A percentile compares a stretch with the other conserved stretches of the same genome.
Evolutionary conservation across 2,888 invertebrate genomes (phyloP).

Genomic region (Mystacides longicornis): DNA sequence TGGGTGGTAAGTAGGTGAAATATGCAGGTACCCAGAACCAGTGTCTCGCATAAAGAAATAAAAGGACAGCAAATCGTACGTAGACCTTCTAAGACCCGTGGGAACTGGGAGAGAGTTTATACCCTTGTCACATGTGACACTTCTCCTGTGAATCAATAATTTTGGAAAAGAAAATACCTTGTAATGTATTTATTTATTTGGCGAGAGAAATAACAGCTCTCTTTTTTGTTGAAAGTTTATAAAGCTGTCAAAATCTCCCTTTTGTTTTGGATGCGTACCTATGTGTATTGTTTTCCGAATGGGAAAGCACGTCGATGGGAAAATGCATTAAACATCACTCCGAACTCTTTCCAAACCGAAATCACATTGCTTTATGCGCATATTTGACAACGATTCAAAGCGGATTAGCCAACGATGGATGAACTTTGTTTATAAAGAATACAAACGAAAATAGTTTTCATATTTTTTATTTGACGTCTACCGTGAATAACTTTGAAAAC

Average conservation of each 20-base stretch:
- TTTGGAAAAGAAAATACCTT: slow-evolving; percentile 8
- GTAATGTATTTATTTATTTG: slow-evolving; percentile 16
- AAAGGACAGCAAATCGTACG: slow-evolving; percentile 15
- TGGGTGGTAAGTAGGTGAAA: no score
- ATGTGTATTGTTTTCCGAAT: background rate
- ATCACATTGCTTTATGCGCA: background rate
- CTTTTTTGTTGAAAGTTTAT: slow-evolving; percentile 12
- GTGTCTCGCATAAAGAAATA: slow-evolving; percentile 12
- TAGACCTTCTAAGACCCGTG: slow-evolving; percentile 25
- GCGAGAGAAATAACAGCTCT: slow-evolving; percentile 11
- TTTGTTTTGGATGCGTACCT: background rate
- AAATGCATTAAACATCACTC: background rate
- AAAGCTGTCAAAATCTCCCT: slow-evolving; percentile 11
- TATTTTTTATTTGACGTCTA: no score
- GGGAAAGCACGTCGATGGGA: background rate
- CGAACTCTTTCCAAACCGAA: background rate
- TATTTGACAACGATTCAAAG: background rate
- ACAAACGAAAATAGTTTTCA: no score
- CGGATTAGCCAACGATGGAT: no score
- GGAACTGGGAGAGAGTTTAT: slow-evolving; percentile 20
- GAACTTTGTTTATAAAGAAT: no score
- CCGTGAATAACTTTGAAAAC: no score
- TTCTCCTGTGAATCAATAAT: slow-evolving; percentile 21
- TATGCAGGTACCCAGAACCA: no score
- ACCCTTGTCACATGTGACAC: slow-evolving; percentile 24